Evolutionary conservation across 2,797 vertebrate genomes (phyloP).

Genomic region (Hipposideros larvatus): DNA sequence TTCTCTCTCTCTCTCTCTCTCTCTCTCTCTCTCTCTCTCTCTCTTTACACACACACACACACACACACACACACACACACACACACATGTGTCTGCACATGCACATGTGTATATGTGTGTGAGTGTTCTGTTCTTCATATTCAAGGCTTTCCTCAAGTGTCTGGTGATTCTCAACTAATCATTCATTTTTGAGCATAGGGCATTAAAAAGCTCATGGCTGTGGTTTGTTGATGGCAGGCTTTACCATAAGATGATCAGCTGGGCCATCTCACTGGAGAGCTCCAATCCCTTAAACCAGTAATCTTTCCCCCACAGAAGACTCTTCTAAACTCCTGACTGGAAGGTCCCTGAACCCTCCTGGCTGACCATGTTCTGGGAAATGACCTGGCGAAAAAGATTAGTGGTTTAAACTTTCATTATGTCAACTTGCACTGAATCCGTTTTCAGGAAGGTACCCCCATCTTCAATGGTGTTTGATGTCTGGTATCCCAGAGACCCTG

Average conservation of each 20-base stretch:
- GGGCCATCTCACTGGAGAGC: background rate
- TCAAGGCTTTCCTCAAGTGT: background rate
- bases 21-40: background rate
- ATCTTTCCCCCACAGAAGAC: background rate
- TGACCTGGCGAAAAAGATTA: background rate
- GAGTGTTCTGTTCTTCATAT: background rate
- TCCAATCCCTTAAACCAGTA: background rate
- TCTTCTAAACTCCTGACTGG: background rate
- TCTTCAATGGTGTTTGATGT: fast-evolving
- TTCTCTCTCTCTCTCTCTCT: background rate
- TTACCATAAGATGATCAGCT: background rate
- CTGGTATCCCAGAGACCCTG: background rate
- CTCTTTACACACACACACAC: too few relatives aligned
- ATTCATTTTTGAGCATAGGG: background rate
- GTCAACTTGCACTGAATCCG: background rate
- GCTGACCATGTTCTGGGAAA: background rate
- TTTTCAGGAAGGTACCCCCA: background rate
- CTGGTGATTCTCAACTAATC: background rate
- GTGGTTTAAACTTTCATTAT: background rate
- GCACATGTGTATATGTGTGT: fast-evolving
- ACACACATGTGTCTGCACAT: background rate
- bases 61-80: too few relatives aligned
- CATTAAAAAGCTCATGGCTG: background rate
- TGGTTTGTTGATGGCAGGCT: background rate
- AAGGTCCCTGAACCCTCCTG: background rate